Conservation (phyloP, 2,797 vertebrate genomes). For the Phylloscopus collybita region DNA sequence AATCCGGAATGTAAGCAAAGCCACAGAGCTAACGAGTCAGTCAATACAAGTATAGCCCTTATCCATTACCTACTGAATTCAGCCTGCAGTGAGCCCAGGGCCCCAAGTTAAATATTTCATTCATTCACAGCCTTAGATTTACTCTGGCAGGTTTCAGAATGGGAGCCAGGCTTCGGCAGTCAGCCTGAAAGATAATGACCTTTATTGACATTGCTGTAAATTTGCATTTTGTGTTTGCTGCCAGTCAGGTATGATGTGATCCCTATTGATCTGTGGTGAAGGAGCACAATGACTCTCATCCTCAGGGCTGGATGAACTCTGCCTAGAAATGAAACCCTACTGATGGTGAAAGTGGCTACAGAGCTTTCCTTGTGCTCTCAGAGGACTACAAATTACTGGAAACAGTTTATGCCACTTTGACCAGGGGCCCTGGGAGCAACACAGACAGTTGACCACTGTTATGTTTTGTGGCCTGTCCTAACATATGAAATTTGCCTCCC, state of each 20-base stretch:
- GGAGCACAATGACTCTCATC: neutral
- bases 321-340: neutral
- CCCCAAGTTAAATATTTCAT: neutral
- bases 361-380: neutral
- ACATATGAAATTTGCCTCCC: constrained; percentile 43
- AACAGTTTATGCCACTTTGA: neutral
- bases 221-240: neutral
- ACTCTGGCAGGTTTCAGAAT: neutral
- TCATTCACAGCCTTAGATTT: constrained; percentile 30
- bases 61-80: neutral
- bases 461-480: constrained; percentile 46
- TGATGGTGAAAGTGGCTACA: neutral
- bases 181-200: neutral
- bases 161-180: neutral
- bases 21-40: neutral
- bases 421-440: neutral
- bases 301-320: neutral
- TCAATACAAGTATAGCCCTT: neutral
- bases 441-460: constrained; percentile 23
- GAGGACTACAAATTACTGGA: neutral
- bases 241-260: neutral
- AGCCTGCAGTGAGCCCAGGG: neutral
- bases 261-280: neutral
- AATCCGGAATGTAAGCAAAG: constrained; percentile 44
- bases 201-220: neutral